Evolutionary conservation across 2,888 invertebrate genomes (phyloP).

Genomic region (Beris chalybata): DNA sequence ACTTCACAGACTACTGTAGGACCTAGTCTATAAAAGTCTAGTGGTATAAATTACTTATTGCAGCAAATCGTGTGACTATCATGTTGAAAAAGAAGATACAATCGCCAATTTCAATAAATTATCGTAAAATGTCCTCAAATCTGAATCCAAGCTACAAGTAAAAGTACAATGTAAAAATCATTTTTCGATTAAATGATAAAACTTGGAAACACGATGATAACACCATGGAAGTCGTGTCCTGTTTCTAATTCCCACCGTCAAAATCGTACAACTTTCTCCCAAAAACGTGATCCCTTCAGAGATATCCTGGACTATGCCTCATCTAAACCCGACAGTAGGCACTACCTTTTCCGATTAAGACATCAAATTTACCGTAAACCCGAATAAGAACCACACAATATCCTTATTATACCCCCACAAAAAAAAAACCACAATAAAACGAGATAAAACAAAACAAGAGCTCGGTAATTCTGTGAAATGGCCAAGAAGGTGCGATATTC

Average conservation of each 20-base stretch:
- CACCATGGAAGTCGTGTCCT: slow-evolving; percentile 6
- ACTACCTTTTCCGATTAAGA: slow-evolving; percentile 11
- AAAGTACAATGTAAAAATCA: background rate
- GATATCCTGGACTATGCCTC: background rate
- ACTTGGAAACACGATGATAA: slow-evolving; percentile 2
- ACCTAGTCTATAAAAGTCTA: too few species aligned
- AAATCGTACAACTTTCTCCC: slow-evolving; percentile 10
- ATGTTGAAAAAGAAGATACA: too few species aligned
- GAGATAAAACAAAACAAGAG: slow-evolving; percentile 25
- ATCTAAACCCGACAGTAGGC: slow-evolving; percentile 6
- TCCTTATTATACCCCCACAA: background rate
- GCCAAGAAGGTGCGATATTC: slow-evolving; percentile 21
- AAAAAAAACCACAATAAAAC: slow-evolving; percentile 4
- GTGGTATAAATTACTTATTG: too few species aligned
- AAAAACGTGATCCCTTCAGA: background rate
- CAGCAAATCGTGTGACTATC: too few species aligned
- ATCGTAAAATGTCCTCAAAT: too few species aligned
- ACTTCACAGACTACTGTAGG: too few species aligned
- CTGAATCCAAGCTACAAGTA: too few species aligned
- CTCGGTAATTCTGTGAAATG: slow-evolving; percentile 29
- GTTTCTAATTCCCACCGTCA: slow-evolving; percentile 1
- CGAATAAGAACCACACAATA: background rate
- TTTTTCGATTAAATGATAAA: slow-evolving; percentile 24
- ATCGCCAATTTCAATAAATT: too few species aligned
- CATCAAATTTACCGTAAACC: slow-evolving; percentile 15